These are phyloP conservation scores for Anhinga rufa DNA, from an alignment of 2,113 vertebrate genomes.

Conservation along the genomic window DNA sequence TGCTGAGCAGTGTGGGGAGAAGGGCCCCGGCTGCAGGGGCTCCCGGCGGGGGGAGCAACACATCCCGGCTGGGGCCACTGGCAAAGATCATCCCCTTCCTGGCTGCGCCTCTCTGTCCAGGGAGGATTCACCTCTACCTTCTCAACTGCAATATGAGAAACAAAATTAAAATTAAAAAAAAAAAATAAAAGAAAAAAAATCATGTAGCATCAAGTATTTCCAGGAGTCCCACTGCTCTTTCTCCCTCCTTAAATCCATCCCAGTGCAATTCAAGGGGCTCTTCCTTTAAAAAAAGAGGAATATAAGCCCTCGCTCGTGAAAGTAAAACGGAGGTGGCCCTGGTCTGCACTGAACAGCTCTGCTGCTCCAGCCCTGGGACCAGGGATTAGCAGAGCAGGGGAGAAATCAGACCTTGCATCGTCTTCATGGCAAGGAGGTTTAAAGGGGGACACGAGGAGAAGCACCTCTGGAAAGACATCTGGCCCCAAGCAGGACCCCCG, in stretches of 20 bases:
- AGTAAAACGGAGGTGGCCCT: neutral
- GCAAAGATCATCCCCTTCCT: neutral
- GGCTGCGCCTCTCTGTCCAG: neutral
- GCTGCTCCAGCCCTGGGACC: neutral
- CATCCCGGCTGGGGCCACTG: accelerated
- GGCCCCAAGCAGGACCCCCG: neutral
- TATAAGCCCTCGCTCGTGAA: accelerated
- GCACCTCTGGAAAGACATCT: neutral
- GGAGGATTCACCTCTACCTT: neutral
- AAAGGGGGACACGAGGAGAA: neutral
- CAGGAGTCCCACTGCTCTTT: neutral
- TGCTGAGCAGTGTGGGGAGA: neutral
- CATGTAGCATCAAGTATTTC: neutral
- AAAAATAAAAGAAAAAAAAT: no score
- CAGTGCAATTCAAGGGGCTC: neutral
- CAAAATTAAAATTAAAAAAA: accelerated
- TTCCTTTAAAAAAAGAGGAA: neutral
- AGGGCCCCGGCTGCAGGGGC: neutral
- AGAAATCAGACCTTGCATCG: neutral
- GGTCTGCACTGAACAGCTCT: neutral
- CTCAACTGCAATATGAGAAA: neutral
- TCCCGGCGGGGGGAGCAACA: accelerated
- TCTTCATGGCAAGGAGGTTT: neutral
- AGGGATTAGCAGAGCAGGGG: neutral
- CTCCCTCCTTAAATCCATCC: neutral